Evolutionary conservation across 2,113 vertebrate species (phyloP).

Genomic region (Sus scrofa): DNA sequence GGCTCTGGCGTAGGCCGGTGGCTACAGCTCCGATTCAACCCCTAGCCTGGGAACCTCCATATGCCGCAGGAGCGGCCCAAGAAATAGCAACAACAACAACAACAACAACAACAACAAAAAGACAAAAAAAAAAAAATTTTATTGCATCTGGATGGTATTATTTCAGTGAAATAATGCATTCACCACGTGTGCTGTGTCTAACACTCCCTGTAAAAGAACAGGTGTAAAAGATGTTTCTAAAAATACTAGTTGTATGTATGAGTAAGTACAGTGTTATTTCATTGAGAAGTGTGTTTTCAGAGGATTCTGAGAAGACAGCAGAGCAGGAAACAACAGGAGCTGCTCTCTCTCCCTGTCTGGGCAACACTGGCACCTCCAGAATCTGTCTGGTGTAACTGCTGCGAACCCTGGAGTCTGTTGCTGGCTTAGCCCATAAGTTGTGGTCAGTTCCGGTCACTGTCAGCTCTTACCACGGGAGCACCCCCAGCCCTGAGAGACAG

Average conservation of each 20-base stretch:
- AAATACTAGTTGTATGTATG: accelerated
- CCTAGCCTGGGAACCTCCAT: no score
- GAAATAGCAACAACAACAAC: no score
- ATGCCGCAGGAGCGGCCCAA: no score
- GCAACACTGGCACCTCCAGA: accelerated
- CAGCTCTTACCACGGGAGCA: not conserved
- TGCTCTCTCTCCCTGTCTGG: not conserved
- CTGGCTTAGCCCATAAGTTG: accelerated
- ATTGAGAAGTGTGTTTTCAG: no score
- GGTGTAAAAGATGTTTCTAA: not conserved
- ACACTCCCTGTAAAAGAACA: not conserved
- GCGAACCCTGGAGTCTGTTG: not conserved
- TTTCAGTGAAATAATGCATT: not conserved
- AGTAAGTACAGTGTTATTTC: no score
- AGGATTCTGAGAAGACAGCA: not conserved
- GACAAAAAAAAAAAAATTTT: no score
- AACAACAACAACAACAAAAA: no score
- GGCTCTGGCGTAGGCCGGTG: no score
- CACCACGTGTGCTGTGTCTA: accelerated
- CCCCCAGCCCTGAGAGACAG: not conserved
- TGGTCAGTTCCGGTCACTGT: accelerated
- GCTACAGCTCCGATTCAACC: no score
- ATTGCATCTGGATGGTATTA: not conserved
- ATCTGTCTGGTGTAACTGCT: accelerated
- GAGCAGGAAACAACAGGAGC: not conserved